A percentile compares a stretch with the other conserved stretches of the same genome.
Evolutionary conservation across 2,888 invertebrate genomes (phyloP).

Genomic region (Zele albiditarsus): DNA sequence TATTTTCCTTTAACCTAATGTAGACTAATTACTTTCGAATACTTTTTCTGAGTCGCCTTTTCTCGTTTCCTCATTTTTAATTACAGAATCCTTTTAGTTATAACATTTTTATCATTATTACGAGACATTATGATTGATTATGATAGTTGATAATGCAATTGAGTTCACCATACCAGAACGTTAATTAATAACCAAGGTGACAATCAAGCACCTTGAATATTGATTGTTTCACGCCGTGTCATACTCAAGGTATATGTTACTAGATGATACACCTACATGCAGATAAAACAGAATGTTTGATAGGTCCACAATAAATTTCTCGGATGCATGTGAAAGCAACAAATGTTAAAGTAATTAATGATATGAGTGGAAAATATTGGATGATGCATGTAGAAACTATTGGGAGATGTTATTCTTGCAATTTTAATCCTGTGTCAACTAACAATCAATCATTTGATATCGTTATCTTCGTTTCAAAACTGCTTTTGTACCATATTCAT

Average conservation of each 20-base stretch:
- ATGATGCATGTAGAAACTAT: background rate
- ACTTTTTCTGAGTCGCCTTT: no score
- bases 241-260: background rate
- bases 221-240: background rate
- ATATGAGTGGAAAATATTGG: no score
- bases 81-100: no score
- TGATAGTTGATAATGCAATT: background rate
- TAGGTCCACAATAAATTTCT: background rate
- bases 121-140: no score
- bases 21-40: no score
- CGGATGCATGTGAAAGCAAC: background rate
- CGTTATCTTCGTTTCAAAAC: background rate
- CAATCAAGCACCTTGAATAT: constrained; percentile 13
- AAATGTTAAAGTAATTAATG: no score
- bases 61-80: no score
- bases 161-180: background rate
- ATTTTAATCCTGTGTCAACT: background rate
- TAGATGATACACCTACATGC: background rate
- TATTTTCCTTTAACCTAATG: no score
- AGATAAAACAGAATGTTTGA: background rate
- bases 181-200: constrained; percentile 8
- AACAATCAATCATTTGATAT: constrained; percentile 19
- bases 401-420: background rate
- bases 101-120: no score
- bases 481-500: background rate